These are phyloP conservation scores for Onychostruthus taczanowskii DNA, from an alignment of 2,113 vertebrate genomes.

Conservation along the genomic window DNA sequence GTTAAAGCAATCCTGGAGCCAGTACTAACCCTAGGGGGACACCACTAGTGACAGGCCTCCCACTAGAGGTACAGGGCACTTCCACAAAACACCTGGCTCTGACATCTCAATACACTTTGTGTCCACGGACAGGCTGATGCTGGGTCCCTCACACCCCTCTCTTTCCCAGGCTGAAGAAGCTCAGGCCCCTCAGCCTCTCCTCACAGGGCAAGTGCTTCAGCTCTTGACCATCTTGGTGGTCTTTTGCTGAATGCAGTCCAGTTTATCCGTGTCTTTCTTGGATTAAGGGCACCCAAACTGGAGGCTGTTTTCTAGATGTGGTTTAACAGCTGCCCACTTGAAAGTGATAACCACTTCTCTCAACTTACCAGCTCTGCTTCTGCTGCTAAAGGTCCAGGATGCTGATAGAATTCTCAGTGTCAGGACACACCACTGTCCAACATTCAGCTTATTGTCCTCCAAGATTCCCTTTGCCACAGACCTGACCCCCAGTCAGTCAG, in stretches of 20 bases:
- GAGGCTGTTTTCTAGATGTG: neutral
- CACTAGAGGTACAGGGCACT: neutral
- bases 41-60: neutral
- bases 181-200: neutral
- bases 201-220: neutral
- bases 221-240: neutral
- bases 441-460: neutral
- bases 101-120: neutral
- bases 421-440: neutral
- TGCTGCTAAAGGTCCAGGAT: neutral
- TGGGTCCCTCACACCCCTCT: neutral
- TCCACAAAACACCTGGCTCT: neutral
- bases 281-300: neutral
- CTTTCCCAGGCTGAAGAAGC: neutral
- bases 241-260: neutral
- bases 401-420: neutral
- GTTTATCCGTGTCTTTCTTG: neutral
- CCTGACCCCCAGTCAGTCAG: neutral
- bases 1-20: neutral
- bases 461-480: neutral
- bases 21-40: neutral
- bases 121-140: neutral
- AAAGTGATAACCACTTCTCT: neutral
- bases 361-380: neutral
- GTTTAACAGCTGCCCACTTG: neutral